Base-by-base conservation (phyloP, 2,113 vertebrate genomes). In the Pseudonaja textilis region DNA sequence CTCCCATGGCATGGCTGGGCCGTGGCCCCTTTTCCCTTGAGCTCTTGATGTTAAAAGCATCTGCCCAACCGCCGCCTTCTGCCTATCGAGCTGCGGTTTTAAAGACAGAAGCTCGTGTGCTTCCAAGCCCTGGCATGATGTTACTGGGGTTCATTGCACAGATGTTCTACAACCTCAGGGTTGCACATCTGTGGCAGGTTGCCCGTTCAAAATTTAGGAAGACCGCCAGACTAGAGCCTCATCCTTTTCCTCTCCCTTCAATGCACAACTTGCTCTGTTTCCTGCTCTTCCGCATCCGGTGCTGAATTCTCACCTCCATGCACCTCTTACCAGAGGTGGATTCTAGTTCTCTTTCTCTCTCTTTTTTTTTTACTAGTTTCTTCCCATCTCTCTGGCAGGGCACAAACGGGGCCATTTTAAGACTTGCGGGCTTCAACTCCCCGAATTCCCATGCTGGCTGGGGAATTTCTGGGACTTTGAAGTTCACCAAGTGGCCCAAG, bases 1-100 rank as follows among this genome's bases (percentile, higher is more conserved):
- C 94, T n/a, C 96, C 3, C 93, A 93, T 88, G 81, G 91, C 90
- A 88, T 96, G 95, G 96, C 95, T 92, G 96, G 96, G 26, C n/a
- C 12, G 12, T 2, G 20, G 29, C 25, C 1, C n/a, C 39, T n/a
- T 81, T 69, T 22, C 87, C 2, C 34, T 55, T 4, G 50, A 45
- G 25, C 25, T 45, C 34, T 74, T 74, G 26, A 29, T 29, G 8
- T 42, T 45, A 29, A 18, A 91, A 47, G 7, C 11, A 57, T 9
- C 61, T 6, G 26, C 22, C n/a, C 29, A 87, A 47, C 12, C 5
- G 45, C 9, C 61, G 1, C 26, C 39, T 61, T 52, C 39, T 61
- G 4, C n/a, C 16, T 26, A 4, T 26, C 12, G 11, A 50, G 7
- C 47, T 64, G 42, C 25, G 6, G 69, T 47, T 85, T 91, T n/a